Base-by-base conservation (phyloP, 1,140 invertebrate species). In the Thalassaphorura encarpata region DNA sequence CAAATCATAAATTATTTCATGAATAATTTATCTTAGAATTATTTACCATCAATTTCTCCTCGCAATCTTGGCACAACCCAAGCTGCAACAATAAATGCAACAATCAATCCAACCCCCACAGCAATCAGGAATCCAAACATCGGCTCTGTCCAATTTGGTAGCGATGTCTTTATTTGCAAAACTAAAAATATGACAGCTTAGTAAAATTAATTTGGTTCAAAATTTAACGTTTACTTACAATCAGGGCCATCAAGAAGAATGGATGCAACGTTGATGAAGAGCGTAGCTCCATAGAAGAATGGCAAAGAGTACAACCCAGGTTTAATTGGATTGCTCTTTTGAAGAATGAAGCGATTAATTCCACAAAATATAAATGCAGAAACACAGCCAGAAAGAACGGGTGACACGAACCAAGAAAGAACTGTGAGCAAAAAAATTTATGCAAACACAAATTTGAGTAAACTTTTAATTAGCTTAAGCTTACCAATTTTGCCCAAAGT, bases 361-460 rank as follows among this genome's bases (percentile, higher is more conserved):
- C 87, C 68, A 69, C 84, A 77, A 70, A 84, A 97, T 13, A 98
- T 77, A 36, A 80, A 33, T 24, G 83, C 80, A n/a, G 95, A 97
- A 29, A 94, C 83, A 1, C 85, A 62, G 3, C 96, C 95, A 60
- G 93, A 96, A 54, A 98, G 72, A 21, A 95, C 73, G 13, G 96
- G 96, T 29, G 93, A 97, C 18, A 96, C 82, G 69, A 99, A 97
- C 96, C 96, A 99, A 0, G 95, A 98, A 16, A 81, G 82, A 64
- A 94, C 89, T 89, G 75, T 63, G n/a, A n/a, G n/a, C n/a, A n/a
- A n/a, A n/a, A n/a, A n/a, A n/a, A n/a, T n/a, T n/a, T n/a, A n/a
- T n/a, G n/a, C n/a, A n/a, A n/a, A 51, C 18, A 11, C 33, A 36
- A 11, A 11, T 36, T 51, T 18, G 41, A 47, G 40, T 52, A 1